phyloP scores from a whole-genome alignment of 1,140 invertebrate species.

The Phenacoccus solenopsis region DNA sequence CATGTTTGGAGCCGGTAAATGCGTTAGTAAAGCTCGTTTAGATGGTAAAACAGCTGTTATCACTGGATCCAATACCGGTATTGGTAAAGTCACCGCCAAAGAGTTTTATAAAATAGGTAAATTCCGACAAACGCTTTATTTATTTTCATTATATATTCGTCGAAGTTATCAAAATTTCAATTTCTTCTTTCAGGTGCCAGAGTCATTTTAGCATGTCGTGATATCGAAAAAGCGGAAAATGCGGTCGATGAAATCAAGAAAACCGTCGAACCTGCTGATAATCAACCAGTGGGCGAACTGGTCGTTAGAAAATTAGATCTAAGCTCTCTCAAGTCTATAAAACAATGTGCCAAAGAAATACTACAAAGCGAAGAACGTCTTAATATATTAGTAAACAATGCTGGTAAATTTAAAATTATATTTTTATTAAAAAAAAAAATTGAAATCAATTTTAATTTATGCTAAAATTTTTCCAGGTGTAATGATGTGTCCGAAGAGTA shows the following conservation, averaged over 20 bases:
- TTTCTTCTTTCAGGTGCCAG: conserved; percentile 32
- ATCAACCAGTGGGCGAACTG: conserved; percentile 42
- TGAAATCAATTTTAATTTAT: background rate
- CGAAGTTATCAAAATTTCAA: background rate
- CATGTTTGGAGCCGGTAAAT: conserved; percentile 23
- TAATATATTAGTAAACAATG: conserved; percentile 68
- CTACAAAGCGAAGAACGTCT: conserved; percentile 44
- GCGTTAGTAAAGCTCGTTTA: conserved; percentile 29
- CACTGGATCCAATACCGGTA: conserved; percentile 47
- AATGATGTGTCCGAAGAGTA: conserved; percentile 50
- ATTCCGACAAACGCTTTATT: background rate
- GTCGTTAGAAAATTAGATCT: conserved; percentile 52
- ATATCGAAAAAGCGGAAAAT: conserved; percentile 39
- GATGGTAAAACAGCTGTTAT: conserved; percentile 44
- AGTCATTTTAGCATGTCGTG: conserved; percentile 53
- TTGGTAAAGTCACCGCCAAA: conserved; percentile 43
- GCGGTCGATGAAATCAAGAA: conserved; percentile 35
- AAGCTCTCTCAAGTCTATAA: conserved; percentile 53
- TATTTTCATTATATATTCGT: background rate
- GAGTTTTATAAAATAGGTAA: conserved; percentile 40
- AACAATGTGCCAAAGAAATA: conserved; percentile 51
- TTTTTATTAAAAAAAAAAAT: conserved; percentile 19
- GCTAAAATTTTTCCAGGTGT: conserved; percentile 35
- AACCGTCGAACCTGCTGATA: conserved; percentile 21
- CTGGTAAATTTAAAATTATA: conserved; percentile 36